A percentile compares a stretch with the other conserved stretches of the same genome.
phyloP scores from a whole-genome alignment of 2,113 vertebrate species.

The Kryptolebias marmoratus region DNA sequence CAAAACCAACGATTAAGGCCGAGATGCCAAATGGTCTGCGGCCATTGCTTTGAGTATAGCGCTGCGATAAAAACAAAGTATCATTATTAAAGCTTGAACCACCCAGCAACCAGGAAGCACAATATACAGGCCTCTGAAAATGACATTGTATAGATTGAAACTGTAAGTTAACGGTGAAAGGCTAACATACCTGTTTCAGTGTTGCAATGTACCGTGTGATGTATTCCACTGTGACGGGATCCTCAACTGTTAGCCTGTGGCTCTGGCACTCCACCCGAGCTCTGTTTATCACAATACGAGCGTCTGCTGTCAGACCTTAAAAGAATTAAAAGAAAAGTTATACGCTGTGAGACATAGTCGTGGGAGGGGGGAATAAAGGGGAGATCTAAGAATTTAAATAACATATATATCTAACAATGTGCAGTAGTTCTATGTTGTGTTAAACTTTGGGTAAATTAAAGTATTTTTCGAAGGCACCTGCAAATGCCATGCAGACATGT shows the following conservation, averaged over 20 bases:
- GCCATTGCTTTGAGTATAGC: conserved; percentile 86
- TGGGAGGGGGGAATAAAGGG: no score
- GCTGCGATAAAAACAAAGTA: conserved; percentile 54
- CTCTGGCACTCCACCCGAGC: conserved; percentile 91
- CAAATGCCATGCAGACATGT: conserved; percentile 88
- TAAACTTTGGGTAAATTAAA: not conserved
- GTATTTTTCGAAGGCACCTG: conserved; percentile 68
- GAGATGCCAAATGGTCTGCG: conserved; percentile 85
- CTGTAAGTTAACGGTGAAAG: not conserved
- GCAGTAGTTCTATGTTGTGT: not conserved
- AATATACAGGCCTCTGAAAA: not conserved
- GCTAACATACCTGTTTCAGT: conserved; percentile 86
- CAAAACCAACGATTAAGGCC: conserved; percentile 87
- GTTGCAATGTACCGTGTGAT: conserved; percentile 91
- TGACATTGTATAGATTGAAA: not conserved
- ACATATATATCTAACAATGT: no score
- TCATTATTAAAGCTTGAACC: not conserved
- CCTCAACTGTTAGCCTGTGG: conserved; percentile 89
- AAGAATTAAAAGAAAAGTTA: not conserved
- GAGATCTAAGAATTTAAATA: no score
- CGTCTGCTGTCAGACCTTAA: conserved; percentile 89
- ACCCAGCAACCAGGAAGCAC: not conserved
- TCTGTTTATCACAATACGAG: conserved; percentile 88
- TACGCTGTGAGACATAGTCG: not conserved
- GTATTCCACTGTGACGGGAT: conserved; percentile 90